Conservation (phyloP, 2,113 vertebrate species). For the Ondatra zibethicus region DNA sequence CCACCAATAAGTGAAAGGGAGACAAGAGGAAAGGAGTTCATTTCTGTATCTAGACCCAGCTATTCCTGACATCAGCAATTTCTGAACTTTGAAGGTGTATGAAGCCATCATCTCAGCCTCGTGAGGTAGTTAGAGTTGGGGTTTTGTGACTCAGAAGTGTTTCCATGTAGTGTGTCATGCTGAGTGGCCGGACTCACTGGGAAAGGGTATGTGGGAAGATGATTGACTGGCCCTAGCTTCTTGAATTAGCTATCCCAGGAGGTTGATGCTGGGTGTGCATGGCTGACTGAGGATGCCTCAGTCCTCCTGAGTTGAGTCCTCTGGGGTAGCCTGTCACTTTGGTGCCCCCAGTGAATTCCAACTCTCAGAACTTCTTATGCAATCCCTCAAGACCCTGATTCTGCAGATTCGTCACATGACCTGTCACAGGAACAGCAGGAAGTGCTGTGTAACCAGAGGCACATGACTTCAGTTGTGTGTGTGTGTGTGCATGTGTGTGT, state of each 20-base stretch:
- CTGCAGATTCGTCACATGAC: background rate
- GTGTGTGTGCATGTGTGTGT: no score
- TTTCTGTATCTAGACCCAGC: background rate
- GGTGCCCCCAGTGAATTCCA: background rate
- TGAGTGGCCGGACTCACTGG: background rate
- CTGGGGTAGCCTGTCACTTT: background rate
- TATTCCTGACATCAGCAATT: constrained; percentile 10
- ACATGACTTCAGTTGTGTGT: background rate
- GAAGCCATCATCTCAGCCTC: background rate
- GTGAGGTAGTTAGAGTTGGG: background rate
- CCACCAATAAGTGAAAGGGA: background rate
- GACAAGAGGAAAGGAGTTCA: background rate
- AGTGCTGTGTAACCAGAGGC: background rate
- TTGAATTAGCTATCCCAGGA: background rate
- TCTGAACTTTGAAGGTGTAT: background rate
- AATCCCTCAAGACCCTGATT: background rate
- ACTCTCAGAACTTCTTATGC: background rate
- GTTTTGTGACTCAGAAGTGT: background rate
- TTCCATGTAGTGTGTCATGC: background rate
- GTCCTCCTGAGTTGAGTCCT: background rate
- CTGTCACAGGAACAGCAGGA: background rate
- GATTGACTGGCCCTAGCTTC: background rate
- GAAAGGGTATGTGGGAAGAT: background rate
- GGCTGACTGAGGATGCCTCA: background rate
- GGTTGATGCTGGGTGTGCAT: background rate